A percentile compares a stretch with the other conserved stretches of the same genome.
Evolutionary conservation across 2,888 invertebrate genomes (phyloP).

Genomic region (Saturnia pavonia): DNA sequence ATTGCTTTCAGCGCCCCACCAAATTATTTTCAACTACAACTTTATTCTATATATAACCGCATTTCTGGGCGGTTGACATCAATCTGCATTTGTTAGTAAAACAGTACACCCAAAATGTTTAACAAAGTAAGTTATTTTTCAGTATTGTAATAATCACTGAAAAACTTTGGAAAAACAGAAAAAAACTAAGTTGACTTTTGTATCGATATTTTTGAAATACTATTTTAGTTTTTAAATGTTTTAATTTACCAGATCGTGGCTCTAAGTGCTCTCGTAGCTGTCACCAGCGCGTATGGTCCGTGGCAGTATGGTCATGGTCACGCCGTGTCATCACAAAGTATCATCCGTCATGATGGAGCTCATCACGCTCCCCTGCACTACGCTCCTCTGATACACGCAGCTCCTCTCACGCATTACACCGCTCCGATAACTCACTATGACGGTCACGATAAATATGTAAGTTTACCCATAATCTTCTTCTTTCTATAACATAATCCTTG

Average conservation of each 20-base stretch:
- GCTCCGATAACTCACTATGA: constrained; percentile 40
- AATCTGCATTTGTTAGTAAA: constrained; percentile 45
- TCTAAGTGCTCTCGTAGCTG: constrained; percentile 62
- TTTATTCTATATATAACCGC: constrained; percentile 41
- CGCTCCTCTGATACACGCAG: constrained; percentile 33
- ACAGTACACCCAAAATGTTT: constrained; percentile 33
- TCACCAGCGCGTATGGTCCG: constrained; percentile 72
- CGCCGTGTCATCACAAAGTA: constrained; percentile 63
- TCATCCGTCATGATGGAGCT: constrained; percentile 59
- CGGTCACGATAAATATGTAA: constrained; percentile 44
- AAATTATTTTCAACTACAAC: neutral
- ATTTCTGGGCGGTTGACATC: constrained; percentile 47
- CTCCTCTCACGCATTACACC: constrained; percentile 27
- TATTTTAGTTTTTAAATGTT: neutral
- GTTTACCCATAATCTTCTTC: constrained; percentile 12
- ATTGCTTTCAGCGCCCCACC: constrained; percentile 32
- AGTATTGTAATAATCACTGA: neutral
- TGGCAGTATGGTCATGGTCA: constrained; percentile 47
- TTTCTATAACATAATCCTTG: neutral
- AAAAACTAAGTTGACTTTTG: neutral
- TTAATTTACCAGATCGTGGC: constrained; percentile 60
- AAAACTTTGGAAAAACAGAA: neutral
- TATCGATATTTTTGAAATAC: neutral
- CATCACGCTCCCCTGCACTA: constrained; percentile 50
- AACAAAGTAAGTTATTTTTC: constrained; percentile 52